These are phyloP conservation scores for Diadromus collaris DNA, from an alignment of 2,888 invertebrate genomes.

Conservation along the genomic window DNA sequence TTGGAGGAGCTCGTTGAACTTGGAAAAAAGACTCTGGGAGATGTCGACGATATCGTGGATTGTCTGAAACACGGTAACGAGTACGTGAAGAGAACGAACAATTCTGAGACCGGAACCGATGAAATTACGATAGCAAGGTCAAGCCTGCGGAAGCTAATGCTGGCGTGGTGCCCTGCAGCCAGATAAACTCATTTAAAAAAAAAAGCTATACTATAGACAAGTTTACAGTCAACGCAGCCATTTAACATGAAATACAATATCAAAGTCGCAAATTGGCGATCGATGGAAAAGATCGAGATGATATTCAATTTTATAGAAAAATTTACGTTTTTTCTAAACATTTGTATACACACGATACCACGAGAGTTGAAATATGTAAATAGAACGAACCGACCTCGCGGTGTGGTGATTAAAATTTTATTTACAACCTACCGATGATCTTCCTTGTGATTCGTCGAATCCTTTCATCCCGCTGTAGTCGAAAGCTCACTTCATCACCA, in stretches of 20 bases:
- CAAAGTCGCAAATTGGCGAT: neutral
- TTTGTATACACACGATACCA: neutral
- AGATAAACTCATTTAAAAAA: constrained; percentile 30
- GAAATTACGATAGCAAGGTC: constrained; percentile 43
- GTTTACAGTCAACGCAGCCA: constrained; percentile 18
- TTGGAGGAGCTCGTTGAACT: constrained; percentile 69
- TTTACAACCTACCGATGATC: neutral
- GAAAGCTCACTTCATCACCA: neutral
- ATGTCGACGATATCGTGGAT: constrained; percentile 76
- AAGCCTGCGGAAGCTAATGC: constrained; percentile 59
- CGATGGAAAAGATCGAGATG: neutral
- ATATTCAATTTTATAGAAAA: constrained; percentile 7
- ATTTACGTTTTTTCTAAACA: neutral
- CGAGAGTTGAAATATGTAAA: constrained; percentile 24
- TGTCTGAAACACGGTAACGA: constrained; percentile 75
- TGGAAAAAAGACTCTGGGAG: constrained; percentile 60
- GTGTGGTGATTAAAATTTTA: constrained; percentile 25
- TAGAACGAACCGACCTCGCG: neutral
- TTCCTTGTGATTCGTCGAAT: neutral
- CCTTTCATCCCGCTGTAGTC: neutral
- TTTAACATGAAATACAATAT: neutral
- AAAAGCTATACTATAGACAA: constrained; percentile 26
- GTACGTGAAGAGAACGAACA: constrained; percentile 56
- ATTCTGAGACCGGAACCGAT: constrained; percentile 23
- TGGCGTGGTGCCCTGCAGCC: constrained; percentile 51